These are phyloP conservation scores for Seriola dumerili DNA, from an alignment of 2,113 vertebrate species.

Conservation along the genomic window DNA sequence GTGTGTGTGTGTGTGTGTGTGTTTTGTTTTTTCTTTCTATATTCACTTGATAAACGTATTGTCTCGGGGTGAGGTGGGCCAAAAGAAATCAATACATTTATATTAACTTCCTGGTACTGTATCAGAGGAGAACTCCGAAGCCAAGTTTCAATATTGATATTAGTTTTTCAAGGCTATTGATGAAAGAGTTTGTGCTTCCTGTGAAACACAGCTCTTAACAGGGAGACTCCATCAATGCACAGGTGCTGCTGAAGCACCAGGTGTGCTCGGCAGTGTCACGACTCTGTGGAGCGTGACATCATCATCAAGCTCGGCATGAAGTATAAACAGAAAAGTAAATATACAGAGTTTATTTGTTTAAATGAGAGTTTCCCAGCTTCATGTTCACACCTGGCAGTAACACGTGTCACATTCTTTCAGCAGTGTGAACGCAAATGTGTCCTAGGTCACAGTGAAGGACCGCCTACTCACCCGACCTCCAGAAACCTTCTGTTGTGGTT, in stretches of 20 bases:
- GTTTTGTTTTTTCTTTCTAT: conserved; percentile 4
- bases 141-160: conserved; percentile 29
- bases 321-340: not conserved
- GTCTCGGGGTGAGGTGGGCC: conserved; percentile 10
- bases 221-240: not conserved
- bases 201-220: not conserved
- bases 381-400: too few relatives aligned
- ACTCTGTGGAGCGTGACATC: not conserved
- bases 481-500: too few relatives aligned
- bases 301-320: not conserved
- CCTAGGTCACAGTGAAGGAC: too few relatives aligned
- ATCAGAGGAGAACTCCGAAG: conserved; percentile 17
- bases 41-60: conserved; percentile 45
- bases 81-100: conserved; percentile 48
- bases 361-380: not conserved
- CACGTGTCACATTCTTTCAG: too few relatives aligned
- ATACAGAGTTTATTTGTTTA: not conserved
- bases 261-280: not conserved
- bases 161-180: conserved; percentile 25
- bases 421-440: too few relatives aligned
- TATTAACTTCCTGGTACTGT: conserved; percentile 35
- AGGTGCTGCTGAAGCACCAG: not conserved
- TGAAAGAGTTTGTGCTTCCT: not conserved
- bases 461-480: too few relatives aligned
- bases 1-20: not conserved